Base-by-base conservation (phyloP, 2,113 vertebrate species). In the Nothocercus nigrocapillus region DNA sequence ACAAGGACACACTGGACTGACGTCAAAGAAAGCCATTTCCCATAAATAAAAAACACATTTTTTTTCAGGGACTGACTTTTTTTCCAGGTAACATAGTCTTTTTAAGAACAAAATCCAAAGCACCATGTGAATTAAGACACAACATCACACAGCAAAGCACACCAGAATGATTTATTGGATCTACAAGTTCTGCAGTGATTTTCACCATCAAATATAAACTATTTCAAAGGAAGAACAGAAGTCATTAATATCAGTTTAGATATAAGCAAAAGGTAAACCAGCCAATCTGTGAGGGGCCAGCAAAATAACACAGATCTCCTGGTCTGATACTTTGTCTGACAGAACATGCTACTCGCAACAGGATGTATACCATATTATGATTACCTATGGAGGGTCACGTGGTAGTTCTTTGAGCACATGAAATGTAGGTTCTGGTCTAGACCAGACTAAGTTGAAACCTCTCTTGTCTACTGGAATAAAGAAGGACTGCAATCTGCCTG, bases 341-440 rank as follows among this genome's bases (percentile, higher is more conserved):
- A 51, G 27, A 7, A 70, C 5, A 72, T 32, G 44, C 11, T 61
- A 13, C 36, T 62, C 30, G 45, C 0, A 0, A 18, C 49, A 49
- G 47, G 9, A 49, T 49, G 5, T 49, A 16, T 7, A 17, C 44
- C 16, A 49, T 49, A 22, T 49, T 49, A 49, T 11, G 49, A 78
- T 54, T 51, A 90, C 7, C 36, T 62, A 51, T 3, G 24, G 38
- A 85, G 32, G 79, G 6, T 61, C 42, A 74, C 49, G 15, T 42
- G 80, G 30, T 49, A 11, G 5, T 56, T 68, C 40, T 25, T 2
- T 3, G 3, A 86, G 16, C 63, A 77, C 7, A 13, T 19, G 69
- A 49, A 74, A 86, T 18, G 17, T 18, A 78, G 27, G 8, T 81
- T 83, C 70, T 11, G 20, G 49, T 21, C 36, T 40, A 53, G 75